Base-by-base conservation (phyloP, 2,797 vertebrate genomes). In the Rhodeus uyekii region DNA sequence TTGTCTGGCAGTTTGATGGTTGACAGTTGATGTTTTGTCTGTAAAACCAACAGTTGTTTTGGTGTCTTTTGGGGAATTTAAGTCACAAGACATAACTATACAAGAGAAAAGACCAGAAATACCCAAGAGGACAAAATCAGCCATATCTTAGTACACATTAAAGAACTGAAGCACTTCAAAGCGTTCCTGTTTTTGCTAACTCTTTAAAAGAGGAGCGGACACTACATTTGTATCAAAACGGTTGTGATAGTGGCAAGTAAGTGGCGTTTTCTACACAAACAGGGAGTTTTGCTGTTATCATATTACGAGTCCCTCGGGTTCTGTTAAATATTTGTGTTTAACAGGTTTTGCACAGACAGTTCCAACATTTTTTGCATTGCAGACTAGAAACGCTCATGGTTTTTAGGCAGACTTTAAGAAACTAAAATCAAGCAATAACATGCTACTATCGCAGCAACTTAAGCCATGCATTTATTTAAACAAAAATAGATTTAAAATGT, bases 281-380 rank as follows among this genome's bases (percentile, higher is more conserved):
- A 22, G 22, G 27, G 27, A 63, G 22, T 67, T 48, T 16, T 46
- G 38, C 9, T 10, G 19, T 61, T 64, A 50, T 19, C 36, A 19
- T 18, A 36, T 42, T 65, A 53, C 24, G 32, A 65, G 44, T 27
- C 13, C 9, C n/a, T n/a, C 9, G 50, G 61, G 19, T 36, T 65
- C 22, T 24, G 29, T 64, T 24, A 19, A 53, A 78, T 65, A 78
- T 79, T 32, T 76, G n/a, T 42, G 18, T 46, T 44, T 42, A 19
- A n/a, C n/a, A 42, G 14, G 58, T 79, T 42, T 79, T 69, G 27
- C 32, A 68, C 16, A 53, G 38, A 61, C 50, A 18, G n/a, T 60
- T 67, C 12, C 32, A 39, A 38, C 8, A 67, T 68, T 39, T 78
- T 55, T 34, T 29, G 3, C 46, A 55, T 55, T 12, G 16, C 46